Conservation (phyloP, 2,888 invertebrate species). For the Xanthorhoe designata region DNA sequence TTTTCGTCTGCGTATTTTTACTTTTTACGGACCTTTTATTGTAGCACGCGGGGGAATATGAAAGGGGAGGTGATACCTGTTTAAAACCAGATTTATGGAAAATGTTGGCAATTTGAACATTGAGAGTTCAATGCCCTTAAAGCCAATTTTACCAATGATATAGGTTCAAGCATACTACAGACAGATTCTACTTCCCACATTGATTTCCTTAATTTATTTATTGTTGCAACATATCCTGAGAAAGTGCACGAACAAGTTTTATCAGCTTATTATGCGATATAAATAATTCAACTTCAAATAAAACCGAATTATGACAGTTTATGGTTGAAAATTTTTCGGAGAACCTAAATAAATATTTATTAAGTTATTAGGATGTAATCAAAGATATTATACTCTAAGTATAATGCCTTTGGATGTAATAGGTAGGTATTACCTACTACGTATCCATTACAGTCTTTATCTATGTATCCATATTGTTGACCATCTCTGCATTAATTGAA, state of each 20-base stretch:
- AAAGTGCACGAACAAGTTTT: too few species aligned
- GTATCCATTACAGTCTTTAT: too few species aligned
- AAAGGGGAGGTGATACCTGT: constrained; percentile 19
- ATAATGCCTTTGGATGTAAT: too few species aligned
- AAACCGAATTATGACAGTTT: too few species aligned
- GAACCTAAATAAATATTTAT: too few species aligned
- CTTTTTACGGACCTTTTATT: constrained; percentile 25
- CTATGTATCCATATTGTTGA: constrained; percentile 29
- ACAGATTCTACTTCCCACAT: constrained; percentile 13
- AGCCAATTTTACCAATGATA: constrained; percentile 9
- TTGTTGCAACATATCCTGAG: neutral
- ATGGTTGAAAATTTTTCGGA: too few species aligned
- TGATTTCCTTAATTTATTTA: constrained; percentile 3
- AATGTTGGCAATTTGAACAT: constrained; percentile 16
- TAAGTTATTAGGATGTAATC: too few species aligned
- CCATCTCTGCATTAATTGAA: constrained; percentile 38
- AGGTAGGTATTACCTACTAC: neutral
- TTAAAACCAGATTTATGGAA: constrained; percentile 26
- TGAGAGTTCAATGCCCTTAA: constrained; percentile 23
- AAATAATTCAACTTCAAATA: too few species aligned
- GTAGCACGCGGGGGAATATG: neutral
- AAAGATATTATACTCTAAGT: too few species aligned
- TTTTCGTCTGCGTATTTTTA: constrained; percentile 32
- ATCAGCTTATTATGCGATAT: too few species aligned
- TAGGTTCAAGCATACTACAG: neutral